A percentile compares a stretch with the other conserved stretches of the same genome.
Evolutionary conservation across 2,888 invertebrate genomes (phyloP).

Genomic region (Clitarchus hookeri): DNA sequence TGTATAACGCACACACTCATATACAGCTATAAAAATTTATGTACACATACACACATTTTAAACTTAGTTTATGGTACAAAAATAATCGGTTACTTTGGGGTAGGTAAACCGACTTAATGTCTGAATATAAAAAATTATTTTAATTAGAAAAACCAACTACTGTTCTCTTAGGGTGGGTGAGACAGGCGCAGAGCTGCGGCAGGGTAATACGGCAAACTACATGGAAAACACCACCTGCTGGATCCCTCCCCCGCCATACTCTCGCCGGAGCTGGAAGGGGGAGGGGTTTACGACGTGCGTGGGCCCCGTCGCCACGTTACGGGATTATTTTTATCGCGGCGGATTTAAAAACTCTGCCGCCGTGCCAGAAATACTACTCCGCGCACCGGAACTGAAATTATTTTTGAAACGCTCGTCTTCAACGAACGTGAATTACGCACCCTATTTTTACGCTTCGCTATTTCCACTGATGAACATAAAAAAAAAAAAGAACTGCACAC

Average conservation of each 20-base stretch:
- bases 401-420: conserved; percentile 3
- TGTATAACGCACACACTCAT: no score
- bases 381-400: conserved; percentile 5
- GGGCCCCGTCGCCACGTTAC: background rate
- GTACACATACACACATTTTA: no score
- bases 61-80: no score
- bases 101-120: no score
- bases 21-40: no score
- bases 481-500: no score
- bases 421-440: background rate
- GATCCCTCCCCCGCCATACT: background rate
- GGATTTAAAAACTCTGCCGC: background rate
- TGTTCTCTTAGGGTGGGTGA: no score
- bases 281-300: background rate
- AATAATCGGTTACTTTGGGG: no score
- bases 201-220: background rate
- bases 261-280: background rate
- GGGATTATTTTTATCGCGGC: background rate
- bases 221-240: background rate
- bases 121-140: no score
- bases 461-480: no score
- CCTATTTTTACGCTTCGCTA: background rate
- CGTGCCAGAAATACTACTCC: background rate
- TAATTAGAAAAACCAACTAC: no score
- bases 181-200: background rate